Evolutionary conservation across 2,113 vertebrate genomes (phyloP), one percentile per base, ranked within the genome.

Genomic region (Felis chaus): DNA sequence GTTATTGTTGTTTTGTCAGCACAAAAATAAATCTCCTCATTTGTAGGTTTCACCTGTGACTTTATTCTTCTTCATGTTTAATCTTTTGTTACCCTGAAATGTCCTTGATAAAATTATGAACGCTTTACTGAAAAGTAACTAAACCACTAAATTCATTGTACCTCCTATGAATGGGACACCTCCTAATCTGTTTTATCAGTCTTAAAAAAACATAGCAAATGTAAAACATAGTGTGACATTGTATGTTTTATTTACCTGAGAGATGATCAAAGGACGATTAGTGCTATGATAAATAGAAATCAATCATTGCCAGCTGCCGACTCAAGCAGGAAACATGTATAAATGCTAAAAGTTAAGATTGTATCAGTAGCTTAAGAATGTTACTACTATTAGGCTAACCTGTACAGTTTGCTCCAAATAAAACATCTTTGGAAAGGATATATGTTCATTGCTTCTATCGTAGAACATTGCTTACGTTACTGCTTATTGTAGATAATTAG

Each of bases 41-140:
- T 89, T 83, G 25, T 94, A 82, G 3, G 4, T 48, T 31, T 89
- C 19, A 73, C 2, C 33, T 61, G 13, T 45, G 36, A 13, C 39
- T 79, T 81, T 68, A 61, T n/a, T 81, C 13, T 76, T 88, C 14
- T 36, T 93, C 45, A 33, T 18, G 0, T 80, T 97, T 92, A 66
- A 45, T 92, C 16, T 89, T 86, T 80, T 80, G 27, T 96, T 82
- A 92, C 11, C 11, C 29, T 92, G 36, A 88, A 89, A 92, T 83
- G 2, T 84, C 82, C 36, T 45, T 76, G 65, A 87, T 71, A 74
- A 91, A 96, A 91, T 88, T 4, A 94, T 69, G 9, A 57, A 80
- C 65, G 1, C 8, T 85, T 87, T 73, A 63, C 50, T 81, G 31
- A 69, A 92, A 94, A 41, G 21, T 4, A 73, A 79, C 21, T 85